Base-by-base conservation (phyloP, 1,140 invertebrate species). In the Rhynchophorus ferrugineus region DNA sequence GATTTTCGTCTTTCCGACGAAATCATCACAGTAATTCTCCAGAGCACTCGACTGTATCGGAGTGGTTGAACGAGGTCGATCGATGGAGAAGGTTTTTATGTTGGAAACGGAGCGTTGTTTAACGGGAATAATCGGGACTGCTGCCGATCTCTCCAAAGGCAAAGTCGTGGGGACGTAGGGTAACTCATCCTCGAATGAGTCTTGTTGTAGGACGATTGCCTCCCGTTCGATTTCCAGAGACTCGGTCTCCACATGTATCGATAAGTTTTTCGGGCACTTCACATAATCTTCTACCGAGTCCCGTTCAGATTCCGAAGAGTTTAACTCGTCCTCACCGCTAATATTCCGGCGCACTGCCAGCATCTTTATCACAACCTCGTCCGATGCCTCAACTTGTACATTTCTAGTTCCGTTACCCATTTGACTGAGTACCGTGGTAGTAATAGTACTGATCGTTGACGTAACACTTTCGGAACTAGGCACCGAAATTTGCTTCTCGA, bases 151-250 rank as follows among this genome's bases (percentile, higher is more conserved):
- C 71, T 91, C 89, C 64, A 82, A 73, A 11, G 89, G 88, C 47
- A 91, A 68, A 24, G 88, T 91, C 2, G 89, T 91, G 34, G 88
- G 87, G 54, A 91, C 80, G 62, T 88, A 91, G 1, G 89, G 89
- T 61, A 91, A 71, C 71, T 91, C 89, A 47, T 89, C 87, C 54
- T 92, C 88, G 57, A 90, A 87, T 7, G 87, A 88, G 58, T 89
- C 87, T 58, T 89, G 85, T 59, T 83, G 78, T 37, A 84, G 76
- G 2, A 87, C 83, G 19, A 92, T 75, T 1, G 83, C 81, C 46
- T 89, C 87, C 44, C 82, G 76, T 62, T 89, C 86, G 16, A 77
- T 71, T 63, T 80, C 78, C 45, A 73, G 71, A 8, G 70, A 54
- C 24, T 75, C 65, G 34, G 66, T 61, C 37, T 68, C 61, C 16